Conservation (phyloP, 2,113 vertebrate genomes). For the Carollia perspicillata region DNA sequence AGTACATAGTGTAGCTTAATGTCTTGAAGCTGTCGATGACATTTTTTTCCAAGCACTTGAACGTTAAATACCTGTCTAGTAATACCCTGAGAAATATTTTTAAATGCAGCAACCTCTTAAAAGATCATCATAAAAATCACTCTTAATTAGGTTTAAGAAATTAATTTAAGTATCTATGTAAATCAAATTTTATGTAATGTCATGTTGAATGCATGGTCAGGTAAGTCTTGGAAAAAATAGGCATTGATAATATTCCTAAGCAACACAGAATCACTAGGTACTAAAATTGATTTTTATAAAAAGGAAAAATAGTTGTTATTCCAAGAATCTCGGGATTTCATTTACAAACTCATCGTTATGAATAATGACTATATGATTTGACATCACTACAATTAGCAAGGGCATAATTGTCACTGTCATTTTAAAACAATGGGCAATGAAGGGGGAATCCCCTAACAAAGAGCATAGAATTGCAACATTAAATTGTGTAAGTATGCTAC, state of each 20-base stretch:
- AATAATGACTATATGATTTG: background rate
- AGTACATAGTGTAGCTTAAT: conserved; percentile 24
- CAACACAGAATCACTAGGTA: background rate
- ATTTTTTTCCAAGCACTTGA: conserved; percentile 59
- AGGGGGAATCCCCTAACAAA: background rate
- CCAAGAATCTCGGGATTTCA: background rate
- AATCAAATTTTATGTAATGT: conserved; percentile 50
- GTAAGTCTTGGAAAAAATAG: background rate
- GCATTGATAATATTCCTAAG: background rate
- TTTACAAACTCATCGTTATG: background rate
- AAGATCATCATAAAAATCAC: conserved; percentile 60
- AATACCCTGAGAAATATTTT: conserved; percentile 48
- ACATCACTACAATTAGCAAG: background rate
- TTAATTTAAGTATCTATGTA: conserved; percentile 47
- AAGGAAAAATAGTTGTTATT: background rate
- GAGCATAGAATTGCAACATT: background rate
- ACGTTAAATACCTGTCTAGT: conserved; percentile 22
- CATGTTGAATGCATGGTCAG: background rate
- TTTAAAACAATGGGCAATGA: background rate
- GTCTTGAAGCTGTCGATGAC: conserved; percentile 27
- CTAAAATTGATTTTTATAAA: background rate
- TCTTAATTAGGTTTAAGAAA: conserved; percentile 61
- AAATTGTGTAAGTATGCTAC: too few relatives aligned
- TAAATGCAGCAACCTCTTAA: conserved; percentile 60
- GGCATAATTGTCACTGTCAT: background rate